Evolutionary conservation across 2,797 vertebrate species (phyloP).

Genomic region (Galaxias olidus): DNA sequence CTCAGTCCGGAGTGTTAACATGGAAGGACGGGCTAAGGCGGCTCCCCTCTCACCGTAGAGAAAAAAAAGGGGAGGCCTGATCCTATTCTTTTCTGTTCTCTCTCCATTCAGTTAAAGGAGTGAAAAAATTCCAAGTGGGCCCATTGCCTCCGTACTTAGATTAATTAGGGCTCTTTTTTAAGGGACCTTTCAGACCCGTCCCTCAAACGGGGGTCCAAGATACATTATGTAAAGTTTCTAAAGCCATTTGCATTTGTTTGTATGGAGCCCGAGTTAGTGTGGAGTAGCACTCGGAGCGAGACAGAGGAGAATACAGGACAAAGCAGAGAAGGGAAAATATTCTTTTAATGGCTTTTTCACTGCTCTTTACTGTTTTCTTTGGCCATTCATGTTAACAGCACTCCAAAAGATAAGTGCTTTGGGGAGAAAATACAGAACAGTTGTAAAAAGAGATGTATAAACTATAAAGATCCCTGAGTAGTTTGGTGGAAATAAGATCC

Average conservation of each 20-base stretch:
- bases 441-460: constrained; percentile 29
- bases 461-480: constrained; percentile 13
- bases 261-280: constrained; percentile 68
- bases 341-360: constrained; percentile 76
- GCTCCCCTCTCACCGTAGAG: constrained; percentile 31
- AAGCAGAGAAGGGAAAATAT: constrained; percentile 66
- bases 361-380: constrained; percentile 66
- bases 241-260: constrained; percentile 95
- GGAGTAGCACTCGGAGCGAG: constrained; percentile 51
- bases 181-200: constrained; percentile 81
- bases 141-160: constrained; percentile 89
- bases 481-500: constrained; percentile 52
- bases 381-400: constrained; percentile 60
- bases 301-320: constrained; percentile 55
- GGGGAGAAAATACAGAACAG: constrained; percentile 56
- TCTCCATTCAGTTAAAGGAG: constrained; percentile 75
- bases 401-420: constrained; percentile 62
- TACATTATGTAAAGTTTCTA: constrained; percentile 85
- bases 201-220: constrained; percentile 81
- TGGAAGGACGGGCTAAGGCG: constrained; percentile 65
- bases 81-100: constrained; percentile 50
- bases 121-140: constrained; percentile 85
- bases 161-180: constrained; percentile 91
- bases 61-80: constrained; percentile 64
- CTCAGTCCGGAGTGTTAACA: constrained; percentile 54